Percentiles rank a stretch among this genome's conserved stretches.
phyloP scores from a whole-genome alignment of 2,888 invertebrate species.

The Dryadula phaetusa region DNA sequence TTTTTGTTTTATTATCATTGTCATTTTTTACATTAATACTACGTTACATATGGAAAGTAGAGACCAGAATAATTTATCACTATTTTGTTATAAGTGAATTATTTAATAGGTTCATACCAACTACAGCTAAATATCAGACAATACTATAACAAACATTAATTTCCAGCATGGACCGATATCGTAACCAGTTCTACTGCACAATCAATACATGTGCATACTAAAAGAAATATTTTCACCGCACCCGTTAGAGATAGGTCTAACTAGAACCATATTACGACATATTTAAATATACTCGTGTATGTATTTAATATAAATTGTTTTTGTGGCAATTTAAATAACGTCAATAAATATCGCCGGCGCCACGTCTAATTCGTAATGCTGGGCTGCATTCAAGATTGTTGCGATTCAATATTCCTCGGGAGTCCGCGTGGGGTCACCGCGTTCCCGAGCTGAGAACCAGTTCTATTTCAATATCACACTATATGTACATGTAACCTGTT shows the following conservation, averaged over 20 bases:
- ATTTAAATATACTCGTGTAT: background rate
- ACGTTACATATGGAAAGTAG: too few relatives aligned
- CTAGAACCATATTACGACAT: background rate
- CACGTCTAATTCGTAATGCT: slow-evolving; percentile 75
- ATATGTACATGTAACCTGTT: slow-evolving; percentile 67
- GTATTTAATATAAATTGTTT: background rate
- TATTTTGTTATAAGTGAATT: too few relatives aligned
- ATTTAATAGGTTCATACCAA: too few relatives aligned
- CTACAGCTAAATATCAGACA: background rate
- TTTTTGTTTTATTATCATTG: too few relatives aligned
- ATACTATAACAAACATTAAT: background rate
- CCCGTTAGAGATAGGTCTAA: background rate
- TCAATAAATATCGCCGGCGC: slow-evolving; percentile 74
- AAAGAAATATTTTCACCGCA: background rate
- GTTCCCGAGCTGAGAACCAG: slow-evolving; percentile 74
- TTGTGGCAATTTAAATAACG: slow-evolving; percentile 36
- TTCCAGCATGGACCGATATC: background rate
- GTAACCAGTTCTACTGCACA: background rate
- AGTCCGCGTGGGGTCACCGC: slow-evolving; percentile 73
- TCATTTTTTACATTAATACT: too few relatives aligned
- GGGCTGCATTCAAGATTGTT: slow-evolving; percentile 62
- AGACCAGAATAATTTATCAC: too few relatives aligned
- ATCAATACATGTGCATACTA: background rate
- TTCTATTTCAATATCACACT: slow-evolving; percentile 82
- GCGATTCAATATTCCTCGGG: slow-evolving; percentile 74